phyloP scores from a whole-genome alignment of 2,888 invertebrate species.

The Monoplex corrugatus region DNA sequence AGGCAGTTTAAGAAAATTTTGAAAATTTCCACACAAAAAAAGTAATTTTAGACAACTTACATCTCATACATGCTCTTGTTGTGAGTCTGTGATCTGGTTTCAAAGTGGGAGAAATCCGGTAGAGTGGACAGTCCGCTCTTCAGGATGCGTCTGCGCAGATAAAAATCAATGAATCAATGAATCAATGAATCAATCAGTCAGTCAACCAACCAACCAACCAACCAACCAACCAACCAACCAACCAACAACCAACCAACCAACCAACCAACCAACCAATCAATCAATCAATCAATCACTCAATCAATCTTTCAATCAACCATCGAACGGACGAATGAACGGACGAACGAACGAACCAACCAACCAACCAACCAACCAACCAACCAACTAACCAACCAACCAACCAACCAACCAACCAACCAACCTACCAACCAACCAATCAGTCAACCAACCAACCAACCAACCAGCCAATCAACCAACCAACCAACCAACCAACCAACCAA shows the following conservation, averaged over 20 bases:
- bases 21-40: too few species aligned
- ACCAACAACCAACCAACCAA: background rate
- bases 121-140: constrained; percentile 66
- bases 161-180: background rate
- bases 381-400: background rate
- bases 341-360: background rate
- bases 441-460: background rate
- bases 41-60: too few species aligned
- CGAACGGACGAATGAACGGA: background rate
- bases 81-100: constrained; percentile 61
- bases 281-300: too few species aligned
- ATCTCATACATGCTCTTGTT: constrained; percentile 68
- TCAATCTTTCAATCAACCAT: too few species aligned
- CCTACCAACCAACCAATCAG: background rate
- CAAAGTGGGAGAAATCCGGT: constrained; percentile 68
- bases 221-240: background rate
- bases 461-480: background rate
- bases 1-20: too few species aligned
- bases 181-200: background rate
- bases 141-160: constrained; percentile 62
- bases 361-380: background rate
- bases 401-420: background rate
- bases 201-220: background rate
- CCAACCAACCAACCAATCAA: background rate
- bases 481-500: background rate